Percentiles rank a stretch among this genome's conserved stretches.
Conservation (phyloP, 2,888 invertebrate species). For the Eurois occulta region DNA sequence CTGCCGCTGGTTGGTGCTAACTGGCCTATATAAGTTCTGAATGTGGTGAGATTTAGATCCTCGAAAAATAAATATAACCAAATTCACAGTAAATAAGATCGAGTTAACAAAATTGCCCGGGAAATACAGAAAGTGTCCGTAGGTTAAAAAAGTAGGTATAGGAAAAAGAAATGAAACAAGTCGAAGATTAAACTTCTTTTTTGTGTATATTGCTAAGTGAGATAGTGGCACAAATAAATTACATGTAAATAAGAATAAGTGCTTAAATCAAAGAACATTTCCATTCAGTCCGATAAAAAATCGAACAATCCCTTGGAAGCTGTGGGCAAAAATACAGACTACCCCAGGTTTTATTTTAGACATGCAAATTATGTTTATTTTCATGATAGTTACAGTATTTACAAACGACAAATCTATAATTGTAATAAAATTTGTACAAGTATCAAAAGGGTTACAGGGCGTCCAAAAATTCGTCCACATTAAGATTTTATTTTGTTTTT, state of each 20-base stretch:
- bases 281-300: background rate
- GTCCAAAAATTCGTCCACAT: no score
- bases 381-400: no score
- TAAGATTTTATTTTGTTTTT: background rate
- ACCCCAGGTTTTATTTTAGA: no score
- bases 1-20: no score
- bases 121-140: background rate
- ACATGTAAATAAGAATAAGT: background rate
- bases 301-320: background rate
- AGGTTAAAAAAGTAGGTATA: background rate
- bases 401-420: no score
- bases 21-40: background rate
- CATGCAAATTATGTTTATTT: no score
- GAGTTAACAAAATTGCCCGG: background rate
- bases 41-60: background rate
- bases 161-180: background rate
- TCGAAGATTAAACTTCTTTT: background rate
- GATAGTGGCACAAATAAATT: background rate
- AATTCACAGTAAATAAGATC: background rate
- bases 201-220: background rate
- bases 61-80: background rate
- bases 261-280: background rate
- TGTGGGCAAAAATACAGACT: background rate
- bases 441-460: no score
- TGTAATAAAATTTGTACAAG: no score